phyloP scores from a whole-genome alignment of 2,797 vertebrate genomes.

The Vireo griseus region DNA sequence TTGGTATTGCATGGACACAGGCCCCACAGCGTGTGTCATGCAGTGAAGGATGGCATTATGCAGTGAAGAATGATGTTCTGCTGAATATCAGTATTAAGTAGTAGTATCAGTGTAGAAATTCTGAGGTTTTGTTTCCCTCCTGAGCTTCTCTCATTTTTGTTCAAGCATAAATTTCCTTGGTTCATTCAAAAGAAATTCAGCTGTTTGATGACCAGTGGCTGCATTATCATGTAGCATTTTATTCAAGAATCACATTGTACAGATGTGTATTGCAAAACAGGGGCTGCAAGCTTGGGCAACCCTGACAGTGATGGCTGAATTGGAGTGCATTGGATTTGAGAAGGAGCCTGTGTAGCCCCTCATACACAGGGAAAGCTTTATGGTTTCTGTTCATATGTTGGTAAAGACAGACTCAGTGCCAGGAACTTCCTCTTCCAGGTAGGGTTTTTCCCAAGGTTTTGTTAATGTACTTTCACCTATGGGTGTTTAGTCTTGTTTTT shows the following conservation, averaged over 20 bases:
- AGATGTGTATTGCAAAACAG: not conserved
- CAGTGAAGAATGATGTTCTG: not conserved
- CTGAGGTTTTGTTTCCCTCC: not conserved
- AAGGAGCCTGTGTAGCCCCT: not conserved
- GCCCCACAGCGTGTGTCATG: accelerated
- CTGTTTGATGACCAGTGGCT: not conserved
- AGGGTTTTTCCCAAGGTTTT: not conserved
- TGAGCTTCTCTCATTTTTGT: not conserved
- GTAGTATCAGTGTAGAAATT: not conserved
- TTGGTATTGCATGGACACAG: not conserved
- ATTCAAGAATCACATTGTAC: not conserved
- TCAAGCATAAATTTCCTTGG: not conserved
- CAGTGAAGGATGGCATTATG: not conserved
- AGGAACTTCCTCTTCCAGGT: not conserved
- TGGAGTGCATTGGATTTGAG: not conserved
- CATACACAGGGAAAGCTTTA: not conserved
- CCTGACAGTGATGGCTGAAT: not conserved
- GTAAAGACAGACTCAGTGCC: not conserved
- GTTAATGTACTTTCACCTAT: not conserved
- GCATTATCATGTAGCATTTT: not conserved
- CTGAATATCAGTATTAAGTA: not conserved
- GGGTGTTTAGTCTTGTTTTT: not conserved
- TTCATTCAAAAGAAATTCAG: not conserved
- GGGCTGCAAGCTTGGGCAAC: not conserved
- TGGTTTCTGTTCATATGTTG: not conserved